Base-by-base conservation (phyloP, 2,113 vertebrate genomes). In the Epinephelus moara region DNA sequence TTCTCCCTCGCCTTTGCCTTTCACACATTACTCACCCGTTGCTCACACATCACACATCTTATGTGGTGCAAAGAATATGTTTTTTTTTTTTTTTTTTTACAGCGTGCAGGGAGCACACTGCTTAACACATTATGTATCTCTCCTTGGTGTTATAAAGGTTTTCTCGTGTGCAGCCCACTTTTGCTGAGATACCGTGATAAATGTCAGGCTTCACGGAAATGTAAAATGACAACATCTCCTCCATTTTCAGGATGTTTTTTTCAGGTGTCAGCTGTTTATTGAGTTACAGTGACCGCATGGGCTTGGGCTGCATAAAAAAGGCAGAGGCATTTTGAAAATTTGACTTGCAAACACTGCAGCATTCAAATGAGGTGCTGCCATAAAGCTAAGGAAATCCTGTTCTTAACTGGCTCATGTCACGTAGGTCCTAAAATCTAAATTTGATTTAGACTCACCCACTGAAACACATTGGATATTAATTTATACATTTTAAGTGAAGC, bases 321-420 rank as follows among this genome's bases (percentile, higher is more conserved):
- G 50, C 33, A 37, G 30, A 27, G n/a, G 55, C 78, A 23, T 50
- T 80, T 63, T 60, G 37, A 75, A 12, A 30, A 78, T 88, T 85
- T 90, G 60, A 85, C 87, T 86, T 88, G 85, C 84, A 90, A 87
- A 89, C 69, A 7, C 17, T 75, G 88, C 79, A 88, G 42, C 61
- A 89, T 90, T 86, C 85, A 89, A 92, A 93, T 92, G 40, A 79
- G 75, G 61, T 37, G 61, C 49, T 45, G 42, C 23, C 19, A 63
- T 45, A 17, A 80, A 69, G 33, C 42, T 10, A 7, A 91, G 85
- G 82, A 90, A 77, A 81, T 90, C 82, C 81, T 77, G 81, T 55
- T 74, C 60, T 53, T 37, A 17, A 45, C 69, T 53, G 33, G 75
- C 42, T 70, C 21, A 40, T 12, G 3, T 15, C 11, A 49, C 71